These are phyloP conservation scores for Drosophila longiperda DNA, from an alignment of 2,888 invertebrate species.

Conservation along the genomic window DNA sequence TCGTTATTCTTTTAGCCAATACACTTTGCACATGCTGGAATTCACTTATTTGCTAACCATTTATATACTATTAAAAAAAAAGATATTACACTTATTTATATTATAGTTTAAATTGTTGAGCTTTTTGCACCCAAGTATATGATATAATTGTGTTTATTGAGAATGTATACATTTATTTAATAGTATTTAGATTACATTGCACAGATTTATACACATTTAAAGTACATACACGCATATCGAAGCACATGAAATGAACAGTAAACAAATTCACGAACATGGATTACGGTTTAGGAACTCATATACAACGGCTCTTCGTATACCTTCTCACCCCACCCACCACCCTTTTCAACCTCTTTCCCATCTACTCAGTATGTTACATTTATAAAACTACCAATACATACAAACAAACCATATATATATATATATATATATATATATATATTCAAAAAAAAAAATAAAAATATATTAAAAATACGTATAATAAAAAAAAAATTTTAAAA, in stretches of 20 bases:
- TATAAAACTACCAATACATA: background rate
- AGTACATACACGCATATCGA: constrained; percentile 75
- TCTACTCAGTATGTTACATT: constrained; percentile 43
- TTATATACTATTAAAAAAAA: constrained; percentile 69
- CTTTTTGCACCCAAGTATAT: constrained; percentile 26
- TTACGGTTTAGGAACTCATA: constrained; percentile 78
- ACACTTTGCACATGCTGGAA: constrained; percentile 20
- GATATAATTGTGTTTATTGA: constrained; percentile 37
- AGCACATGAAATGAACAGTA: constrained; percentile 78
- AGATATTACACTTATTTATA: constrained; percentile 58
- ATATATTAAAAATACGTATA: background rate
- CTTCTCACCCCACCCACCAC: background rate
- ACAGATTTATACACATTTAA: constrained; percentile 77
- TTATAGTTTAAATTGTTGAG: constrained; percentile 13
- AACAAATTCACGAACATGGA: constrained; percentile 80
- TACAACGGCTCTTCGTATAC: constrained; percentile 69
- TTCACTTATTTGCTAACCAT: constrained; percentile 46
- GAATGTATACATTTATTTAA: constrained; percentile 41
- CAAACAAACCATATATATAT: background rate
- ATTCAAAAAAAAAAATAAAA: background rate
- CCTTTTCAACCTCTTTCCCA: background rate
- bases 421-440: background rate
- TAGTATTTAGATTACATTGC: constrained; percentile 70
- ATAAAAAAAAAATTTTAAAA: background rate
- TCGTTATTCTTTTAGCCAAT: constrained; percentile 28